Evolutionary conservation across 2,113 vertebrate genomes (phyloP).

Genomic region (Labrus mixtus): DNA sequence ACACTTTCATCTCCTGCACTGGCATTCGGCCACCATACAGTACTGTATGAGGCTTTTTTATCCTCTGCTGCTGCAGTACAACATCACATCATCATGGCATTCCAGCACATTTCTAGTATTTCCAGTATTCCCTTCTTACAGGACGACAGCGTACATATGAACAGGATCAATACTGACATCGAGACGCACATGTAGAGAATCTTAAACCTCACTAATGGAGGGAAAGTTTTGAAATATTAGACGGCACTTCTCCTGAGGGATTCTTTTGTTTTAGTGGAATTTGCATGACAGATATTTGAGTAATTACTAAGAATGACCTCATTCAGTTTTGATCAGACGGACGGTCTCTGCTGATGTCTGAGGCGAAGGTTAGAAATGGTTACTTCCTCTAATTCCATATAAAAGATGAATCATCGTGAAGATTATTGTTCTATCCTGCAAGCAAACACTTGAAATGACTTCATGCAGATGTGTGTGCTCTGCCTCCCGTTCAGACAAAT

Average conservation of each 20-base stretch:
- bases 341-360: neutral
- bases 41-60: neutral
- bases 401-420: neutral
- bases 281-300: neutral
- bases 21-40: conserved; percentile 5
- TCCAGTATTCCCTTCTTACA: too few relatives aligned
- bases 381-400: neutral
- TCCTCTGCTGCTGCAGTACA: conserved; percentile 8
- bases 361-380: too few relatives aligned
- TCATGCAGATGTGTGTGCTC: too few relatives aligned
- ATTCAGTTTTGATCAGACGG: neutral
- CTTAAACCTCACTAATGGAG: neutral
- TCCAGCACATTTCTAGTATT: too few relatives aligned
- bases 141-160: too few relatives aligned
- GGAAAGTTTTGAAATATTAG: conserved; percentile 1
- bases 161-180: conserved; percentile 4
- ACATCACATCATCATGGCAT: neutral
- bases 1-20: conserved; percentile 31
- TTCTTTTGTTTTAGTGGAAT: neutral
- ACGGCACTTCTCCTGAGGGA: neutral
- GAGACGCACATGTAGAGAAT: neutral
- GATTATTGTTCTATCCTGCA: neutral
- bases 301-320: neutral
- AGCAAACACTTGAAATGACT: too few relatives aligned
- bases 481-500: too few relatives aligned